Evolutionary conservation across 2,888 invertebrate genomes (phyloP).

Genomic region (Mimas tiliae): DNA sequence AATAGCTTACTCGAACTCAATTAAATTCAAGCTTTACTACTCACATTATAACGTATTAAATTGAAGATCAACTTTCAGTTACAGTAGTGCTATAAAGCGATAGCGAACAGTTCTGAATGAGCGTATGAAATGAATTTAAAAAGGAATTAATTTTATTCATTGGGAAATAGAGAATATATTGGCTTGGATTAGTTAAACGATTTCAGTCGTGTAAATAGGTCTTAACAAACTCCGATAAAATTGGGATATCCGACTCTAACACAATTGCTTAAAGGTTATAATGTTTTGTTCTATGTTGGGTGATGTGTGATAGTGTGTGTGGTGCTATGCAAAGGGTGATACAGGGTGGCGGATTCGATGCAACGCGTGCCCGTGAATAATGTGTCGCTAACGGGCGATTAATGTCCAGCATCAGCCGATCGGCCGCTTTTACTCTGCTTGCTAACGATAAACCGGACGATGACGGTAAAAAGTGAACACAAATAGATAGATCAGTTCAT

Average conservation of each 20-base stretch:
- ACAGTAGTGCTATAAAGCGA: conserved; percentile 38
- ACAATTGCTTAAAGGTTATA: conserved; percentile 31
- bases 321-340: conserved; percentile 55
- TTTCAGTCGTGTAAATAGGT: conserved; percentile 42
- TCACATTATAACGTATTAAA: conserved; percentile 39
- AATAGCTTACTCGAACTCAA: conserved; percentile 32
- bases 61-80: conserved; percentile 23
- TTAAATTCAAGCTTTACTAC: conserved; percentile 43
- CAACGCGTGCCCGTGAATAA: conserved; percentile 83
- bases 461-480: conserved; percentile 35
- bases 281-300: conserved; percentile 33
- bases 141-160: conserved; percentile 79
- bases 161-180: conserved; percentile 80
- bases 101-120: conserved; percentile 56
- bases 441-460: conserved; percentile 46
- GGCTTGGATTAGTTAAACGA: conserved; percentile 79
- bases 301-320: conserved; percentile 38
- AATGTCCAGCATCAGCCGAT: conserved; percentile 70
- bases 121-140: conserved; percentile 72
- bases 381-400: conserved; percentile 81
- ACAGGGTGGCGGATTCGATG: conserved; percentile 70
- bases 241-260: conserved; percentile 36
- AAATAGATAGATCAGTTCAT: neutral
- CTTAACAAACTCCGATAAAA: conserved; percentile 32
- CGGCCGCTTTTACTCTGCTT: conserved; percentile 60